These are phyloP conservation scores for Boulengeromyrus knoepffleri DNA, from an alignment of 2,113 vertebrate species.

Conservation along the genomic window DNA sequence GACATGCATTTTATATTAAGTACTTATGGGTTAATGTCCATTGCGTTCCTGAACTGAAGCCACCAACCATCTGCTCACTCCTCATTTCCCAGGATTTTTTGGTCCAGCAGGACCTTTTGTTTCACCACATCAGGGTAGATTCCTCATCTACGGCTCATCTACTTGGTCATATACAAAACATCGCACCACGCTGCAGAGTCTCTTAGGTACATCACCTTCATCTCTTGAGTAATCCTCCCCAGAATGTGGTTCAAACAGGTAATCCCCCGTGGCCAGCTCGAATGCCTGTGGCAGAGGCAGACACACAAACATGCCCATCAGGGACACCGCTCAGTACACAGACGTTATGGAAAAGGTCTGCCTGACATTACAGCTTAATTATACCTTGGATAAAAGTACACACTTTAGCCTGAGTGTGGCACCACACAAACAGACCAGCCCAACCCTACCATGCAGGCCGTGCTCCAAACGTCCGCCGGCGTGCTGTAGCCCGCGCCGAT, in stretches of 20 bases:
- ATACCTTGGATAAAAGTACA: neutral
- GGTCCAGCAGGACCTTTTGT: neutral
- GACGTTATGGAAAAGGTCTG: neutral
- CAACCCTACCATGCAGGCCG: constrained; percentile 88
- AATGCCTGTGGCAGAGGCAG: constrained; percentile 69
- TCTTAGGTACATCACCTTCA: constrained; percentile 70
- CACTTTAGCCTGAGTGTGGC: neutral
- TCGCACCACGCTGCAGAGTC: neutral
- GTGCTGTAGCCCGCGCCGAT: constrained; percentile 89
- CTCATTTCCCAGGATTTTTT: neutral
- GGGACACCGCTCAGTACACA: neutral
- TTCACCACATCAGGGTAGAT: neutral
- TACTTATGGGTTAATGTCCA: neutral
- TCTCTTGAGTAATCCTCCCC: constrained; percentile 96
- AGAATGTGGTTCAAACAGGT: constrained; percentile 94
- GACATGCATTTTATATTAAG: neutral
- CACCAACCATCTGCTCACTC: neutral
- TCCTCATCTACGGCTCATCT: neutral
- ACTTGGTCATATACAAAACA: neutral
- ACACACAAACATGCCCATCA: neutral
- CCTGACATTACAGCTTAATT: neutral
- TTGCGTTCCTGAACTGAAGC: neutral
- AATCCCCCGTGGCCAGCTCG: constrained; percentile 93
- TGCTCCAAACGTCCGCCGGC: constrained; percentile 96
- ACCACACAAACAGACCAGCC: neutral